Evolutionary conservation across 2,113 vertebrate genomes (phyloP), one percentile per base, ranked within the genome.

Genomic region (Urocolius indicus): DNA sequence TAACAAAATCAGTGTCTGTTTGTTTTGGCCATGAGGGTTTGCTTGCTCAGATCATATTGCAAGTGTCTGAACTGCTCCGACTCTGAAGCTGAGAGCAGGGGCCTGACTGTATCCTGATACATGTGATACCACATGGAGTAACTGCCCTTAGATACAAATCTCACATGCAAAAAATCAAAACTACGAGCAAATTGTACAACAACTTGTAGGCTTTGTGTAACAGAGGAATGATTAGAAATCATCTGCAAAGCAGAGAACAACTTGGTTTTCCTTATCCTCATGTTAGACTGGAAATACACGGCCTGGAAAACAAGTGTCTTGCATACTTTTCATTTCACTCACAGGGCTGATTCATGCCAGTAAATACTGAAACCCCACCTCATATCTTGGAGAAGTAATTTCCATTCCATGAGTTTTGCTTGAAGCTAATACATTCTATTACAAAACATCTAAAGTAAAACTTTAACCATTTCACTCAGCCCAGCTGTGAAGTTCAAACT

Each of bases 401-500:
- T 94, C 95, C 95, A 97, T 96, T 95, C 90, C 95, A 82, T 41
- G 49, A 90, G 54, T 85, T 93, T 93, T 88, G 92, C 95, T 95
- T 65, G 85, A 84, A 95, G 87, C 88, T 89, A 97, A 90, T 72
- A 24, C 38, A 88, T 65, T 90, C 91, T 95, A 73, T 96, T 96
- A 94, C 91, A 97, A 95, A 94, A 94, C 91, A 92, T 87, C 78
- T 87, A 15, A 95, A 96, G 88, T 88, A 84, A 93, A 96, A 94
- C 57, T 82, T 95, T 94, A 94, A 93, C 93, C 52, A 91, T 94
- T 97, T 95, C 87, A 43, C 82, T 88, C 77, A 81, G 84, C 51
- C 85, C 91, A 97, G 89, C 94, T 97, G 93, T 94, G 87, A 94
- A 96, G 89, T 91, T 97, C 90, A 96, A 95, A 95, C 88, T 93